These are phyloP conservation scores for Grallaria varia DNA, from an alignment of 2,113 vertebrate genomes.

Conservation along the genomic window DNA sequence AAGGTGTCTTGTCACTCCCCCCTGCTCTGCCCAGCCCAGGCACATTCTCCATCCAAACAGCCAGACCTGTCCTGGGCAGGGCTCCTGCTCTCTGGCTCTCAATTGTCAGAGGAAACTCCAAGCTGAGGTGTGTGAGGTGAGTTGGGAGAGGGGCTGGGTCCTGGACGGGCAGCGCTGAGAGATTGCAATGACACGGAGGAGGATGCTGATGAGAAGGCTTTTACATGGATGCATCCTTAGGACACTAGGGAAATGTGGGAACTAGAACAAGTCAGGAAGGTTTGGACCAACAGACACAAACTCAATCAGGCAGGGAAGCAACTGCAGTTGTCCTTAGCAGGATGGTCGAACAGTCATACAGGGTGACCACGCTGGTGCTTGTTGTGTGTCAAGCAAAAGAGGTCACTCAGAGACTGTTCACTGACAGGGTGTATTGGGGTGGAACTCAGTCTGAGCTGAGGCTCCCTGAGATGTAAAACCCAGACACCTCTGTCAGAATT, in stretches of 20 bases:
- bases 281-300: background rate
- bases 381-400: background rate
- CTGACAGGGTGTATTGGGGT: background rate
- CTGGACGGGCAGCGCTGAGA: background rate
- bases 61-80: background rate
- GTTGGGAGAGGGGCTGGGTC: background rate
- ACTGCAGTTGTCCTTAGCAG: background rate
- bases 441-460: background rate
- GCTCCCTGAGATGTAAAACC: background rate
- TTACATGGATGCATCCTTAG: background rate
- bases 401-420: background rate
- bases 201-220: background rate
- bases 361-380: background rate
- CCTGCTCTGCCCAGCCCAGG: background rate
- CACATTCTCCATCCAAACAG: too few relatives aligned
- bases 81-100: background rate
- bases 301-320: background rate
- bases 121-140: background rate
- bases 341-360: background rate
- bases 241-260: background rate
- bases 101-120: background rate
- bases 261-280: background rate
- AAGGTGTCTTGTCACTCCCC: background rate
- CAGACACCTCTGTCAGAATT: background rate
- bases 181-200: rapidly evolving